Conservation (phyloP, 2,797 vertebrate genomes). For the Pogoniulus pusillus region DNA sequence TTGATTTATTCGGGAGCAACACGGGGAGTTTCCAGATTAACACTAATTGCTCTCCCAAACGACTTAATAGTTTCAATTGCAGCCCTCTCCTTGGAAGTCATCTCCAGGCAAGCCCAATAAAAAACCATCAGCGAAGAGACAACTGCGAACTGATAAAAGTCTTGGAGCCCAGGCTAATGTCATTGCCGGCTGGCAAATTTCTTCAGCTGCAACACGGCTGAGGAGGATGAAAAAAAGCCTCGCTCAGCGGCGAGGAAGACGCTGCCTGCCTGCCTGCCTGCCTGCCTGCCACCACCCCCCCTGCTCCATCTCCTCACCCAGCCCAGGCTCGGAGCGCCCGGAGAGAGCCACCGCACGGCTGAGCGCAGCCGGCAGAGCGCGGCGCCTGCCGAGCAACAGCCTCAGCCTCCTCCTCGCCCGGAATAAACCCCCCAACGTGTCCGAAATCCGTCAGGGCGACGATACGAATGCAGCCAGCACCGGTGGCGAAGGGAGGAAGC, state of each 20-base stretch:
- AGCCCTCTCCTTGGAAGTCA: slow-evolving; percentile 55
- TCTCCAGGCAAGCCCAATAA: slow-evolving; percentile 62
- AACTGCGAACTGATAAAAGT: slow-evolving; percentile 57
- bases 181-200: slow-evolving; percentile 50
- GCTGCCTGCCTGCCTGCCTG: not conserved
- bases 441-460: not conserved
- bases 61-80: slow-evolving; percentile 68
- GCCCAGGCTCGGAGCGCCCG: not conserved
- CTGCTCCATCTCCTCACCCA: slow-evolving; percentile 20
- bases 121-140: slow-evolving; percentile 39
- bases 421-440: not conserved
- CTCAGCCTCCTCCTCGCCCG: not conserved
- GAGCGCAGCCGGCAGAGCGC: not conserved
- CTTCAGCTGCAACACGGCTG: slow-evolving; percentile 8
- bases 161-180: slow-evolving; percentile 31
- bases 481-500: not conserved
- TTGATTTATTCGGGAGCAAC: slow-evolving; percentile 66
- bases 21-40: slow-evolving; percentile 70
- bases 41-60: slow-evolving; percentile 69
- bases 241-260: not conserved
- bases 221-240: slow-evolving; percentile 33
- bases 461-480: rapidly evolving
- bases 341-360: not conserved
- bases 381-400: too few species aligned
- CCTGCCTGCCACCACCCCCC: not conserved